Conservation (phyloP, 2,797 vertebrate genomes). For the Acanthurus leucopareius region DNA sequence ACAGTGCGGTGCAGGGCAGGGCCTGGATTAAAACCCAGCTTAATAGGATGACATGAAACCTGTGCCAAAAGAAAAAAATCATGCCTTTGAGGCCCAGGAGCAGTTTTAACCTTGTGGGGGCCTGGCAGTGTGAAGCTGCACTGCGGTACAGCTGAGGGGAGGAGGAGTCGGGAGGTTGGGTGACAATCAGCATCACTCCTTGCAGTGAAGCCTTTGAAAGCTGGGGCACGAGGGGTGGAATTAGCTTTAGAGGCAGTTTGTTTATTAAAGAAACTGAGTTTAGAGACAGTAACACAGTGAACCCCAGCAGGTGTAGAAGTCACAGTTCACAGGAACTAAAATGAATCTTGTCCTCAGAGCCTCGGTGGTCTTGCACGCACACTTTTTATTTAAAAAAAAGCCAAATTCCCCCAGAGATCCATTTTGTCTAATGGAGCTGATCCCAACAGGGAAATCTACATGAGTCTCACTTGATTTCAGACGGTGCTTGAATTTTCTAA, state of each 20-base stretch:
- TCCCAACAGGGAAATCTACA: constrained; percentile 50
- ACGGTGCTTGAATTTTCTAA: constrained; percentile 26
- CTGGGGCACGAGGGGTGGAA: not conserved
- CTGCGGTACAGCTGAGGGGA: constrained; percentile 49
- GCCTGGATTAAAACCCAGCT: constrained; percentile 9
- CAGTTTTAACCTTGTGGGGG: constrained; percentile 50
- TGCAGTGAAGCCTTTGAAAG: constrained; percentile 17
- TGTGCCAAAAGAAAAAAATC: not conserved
- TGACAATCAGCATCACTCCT: constrained; percentile 41
- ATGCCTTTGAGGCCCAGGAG: constrained; percentile 52
- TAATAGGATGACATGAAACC: constrained; percentile 4
- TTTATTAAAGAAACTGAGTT: not conserved
- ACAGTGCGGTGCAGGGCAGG: not conserved
- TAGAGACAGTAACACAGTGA: not conserved
- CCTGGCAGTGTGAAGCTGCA: constrained; percentile 51
- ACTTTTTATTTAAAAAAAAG: constrained; percentile 37
- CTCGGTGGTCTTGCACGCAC: not conserved
- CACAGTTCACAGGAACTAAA: too few relatives aligned
- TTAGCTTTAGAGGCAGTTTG: too few relatives aligned
- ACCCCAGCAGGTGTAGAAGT: not conserved
- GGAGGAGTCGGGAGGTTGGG: constrained; percentile 18
- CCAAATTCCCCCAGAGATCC: constrained; percentile 28
- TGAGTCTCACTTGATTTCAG: constrained; percentile 36
- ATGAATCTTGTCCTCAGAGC: constrained; percentile 2
- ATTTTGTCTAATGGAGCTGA: constrained; percentile 43